Conservation (phyloP, 2,797 vertebrate genomes). For the Brachyalestes nurse region DNA sequence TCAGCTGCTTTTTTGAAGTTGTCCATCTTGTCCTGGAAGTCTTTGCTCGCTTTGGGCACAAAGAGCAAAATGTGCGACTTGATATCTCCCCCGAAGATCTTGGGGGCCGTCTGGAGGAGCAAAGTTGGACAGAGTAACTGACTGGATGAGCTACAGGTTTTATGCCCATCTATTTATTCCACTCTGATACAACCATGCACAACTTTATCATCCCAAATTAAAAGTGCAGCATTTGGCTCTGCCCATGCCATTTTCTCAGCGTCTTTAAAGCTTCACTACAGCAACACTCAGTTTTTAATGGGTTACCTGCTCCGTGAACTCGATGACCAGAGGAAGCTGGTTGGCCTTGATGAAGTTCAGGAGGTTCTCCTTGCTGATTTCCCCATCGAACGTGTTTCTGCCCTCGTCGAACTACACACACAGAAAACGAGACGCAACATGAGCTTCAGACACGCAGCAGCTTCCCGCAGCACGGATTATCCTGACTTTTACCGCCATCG, state of each 20-base stretch:
- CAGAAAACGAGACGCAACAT: background rate
- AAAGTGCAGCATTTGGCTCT: no score
- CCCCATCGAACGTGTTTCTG: constrained; percentile 91
- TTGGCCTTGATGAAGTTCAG: constrained; percentile 92
- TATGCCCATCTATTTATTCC: no score
- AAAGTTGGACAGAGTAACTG: no score
- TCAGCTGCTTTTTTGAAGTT: constrained; percentile 90
- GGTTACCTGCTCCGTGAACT: constrained; percentile 96
- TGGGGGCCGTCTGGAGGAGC: constrained; percentile 88
- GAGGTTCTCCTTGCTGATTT: constrained; percentile 87
- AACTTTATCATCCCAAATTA: no score
- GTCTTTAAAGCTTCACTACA: no score
- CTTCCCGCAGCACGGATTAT: background rate
- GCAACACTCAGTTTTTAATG: no score
- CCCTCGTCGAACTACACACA: constrained; percentile 93
- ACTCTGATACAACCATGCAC: no score
- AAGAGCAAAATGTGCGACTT: constrained; percentile 98
- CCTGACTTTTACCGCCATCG: background rate
- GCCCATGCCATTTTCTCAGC: no score
- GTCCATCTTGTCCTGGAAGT: constrained; percentile 89
- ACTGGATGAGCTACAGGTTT: no score
- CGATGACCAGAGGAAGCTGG: constrained; percentile 95
- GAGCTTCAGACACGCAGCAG: background rate
- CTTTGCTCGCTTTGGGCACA: constrained; percentile 86
- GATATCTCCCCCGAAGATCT: constrained; percentile 99